These are phyloP conservation scores for Ammospiza maritima DNA, from an alignment of 2,797 vertebrate species.

Conservation along the genomic window DNA sequence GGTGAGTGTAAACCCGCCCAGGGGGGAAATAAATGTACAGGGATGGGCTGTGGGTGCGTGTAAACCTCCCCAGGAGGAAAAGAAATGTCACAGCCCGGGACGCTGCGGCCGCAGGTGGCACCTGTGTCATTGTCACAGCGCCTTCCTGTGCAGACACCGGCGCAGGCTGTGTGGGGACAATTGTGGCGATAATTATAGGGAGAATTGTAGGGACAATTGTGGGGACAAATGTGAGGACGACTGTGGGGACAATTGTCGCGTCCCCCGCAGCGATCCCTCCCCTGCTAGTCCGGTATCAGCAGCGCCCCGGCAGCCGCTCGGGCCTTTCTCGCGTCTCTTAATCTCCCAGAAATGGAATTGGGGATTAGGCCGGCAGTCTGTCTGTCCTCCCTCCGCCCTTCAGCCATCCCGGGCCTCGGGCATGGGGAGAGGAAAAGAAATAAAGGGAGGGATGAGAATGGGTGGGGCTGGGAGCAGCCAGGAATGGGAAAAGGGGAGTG, in stretches of 20 bases:
- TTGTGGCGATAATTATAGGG: too few relatives aligned
- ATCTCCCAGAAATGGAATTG: background rate
- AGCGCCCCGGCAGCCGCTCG: background rate
- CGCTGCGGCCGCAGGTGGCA: too few relatives aligned
- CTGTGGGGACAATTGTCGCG: background rate
- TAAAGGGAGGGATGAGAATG: background rate
- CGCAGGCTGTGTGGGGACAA: too few relatives aligned
- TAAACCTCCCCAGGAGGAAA: too few relatives aligned
- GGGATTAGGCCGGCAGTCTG: background rate
- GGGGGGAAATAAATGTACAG: too few relatives aligned
- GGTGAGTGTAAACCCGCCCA: too few relatives aligned
- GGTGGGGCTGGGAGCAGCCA: background rate
- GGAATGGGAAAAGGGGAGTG: background rate
- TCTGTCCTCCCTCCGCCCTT: background rate
- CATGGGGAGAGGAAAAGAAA: background rate
- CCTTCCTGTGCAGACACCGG: background rate
- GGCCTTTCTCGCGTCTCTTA: background rate
- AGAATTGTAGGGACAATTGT: too few relatives aligned
- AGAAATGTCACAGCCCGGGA: too few relatives aligned
- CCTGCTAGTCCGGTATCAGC: background rate
- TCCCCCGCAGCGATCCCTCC: background rate
- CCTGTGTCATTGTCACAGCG: background rate
- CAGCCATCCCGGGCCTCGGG: background rate
- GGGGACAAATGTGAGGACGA: too few relatives aligned
- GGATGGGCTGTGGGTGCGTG: too few relatives aligned